Conservation (phyloP, 1,140 invertebrate species). For the Tetramorium simillimum region DNA sequence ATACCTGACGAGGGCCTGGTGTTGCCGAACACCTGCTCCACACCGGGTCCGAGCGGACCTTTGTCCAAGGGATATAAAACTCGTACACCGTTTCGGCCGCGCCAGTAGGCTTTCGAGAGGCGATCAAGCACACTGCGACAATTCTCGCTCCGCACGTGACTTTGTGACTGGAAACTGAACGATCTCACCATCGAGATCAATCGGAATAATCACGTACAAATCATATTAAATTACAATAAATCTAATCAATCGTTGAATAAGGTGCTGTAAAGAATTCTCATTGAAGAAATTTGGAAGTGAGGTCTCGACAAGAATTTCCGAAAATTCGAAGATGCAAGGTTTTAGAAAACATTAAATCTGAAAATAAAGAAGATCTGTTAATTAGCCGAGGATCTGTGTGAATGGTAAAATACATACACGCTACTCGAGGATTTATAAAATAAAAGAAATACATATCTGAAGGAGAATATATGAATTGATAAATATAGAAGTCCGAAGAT, state of each 20-base stretch:
- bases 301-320: not conserved
- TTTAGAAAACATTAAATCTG: not conserved
- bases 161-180: not conserved
- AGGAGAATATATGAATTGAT: constrained; percentile 13
- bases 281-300: not conserved
- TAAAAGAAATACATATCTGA: not conserved
- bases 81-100: constrained; percentile 65
- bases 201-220: not conserved
- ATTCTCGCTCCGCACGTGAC: not conserved
- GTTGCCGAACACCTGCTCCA: constrained; percentile 80
- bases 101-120: constrained; percentile 73
- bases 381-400: not conserved
- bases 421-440: constrained; percentile 8
- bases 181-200: not conserved
- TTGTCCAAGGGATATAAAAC: constrained; percentile 79
- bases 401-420: not conserved
- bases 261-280: not conserved
- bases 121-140: not conserved
- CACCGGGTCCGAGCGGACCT: constrained; percentile 74
- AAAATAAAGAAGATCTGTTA: not conserved
- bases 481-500: not conserved
- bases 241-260: not conserved
- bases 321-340: not conserved
- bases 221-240: not conserved
- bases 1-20: constrained; percentile 73